A percentile compares a stretch with the other conserved stretches of the same genome.
Conservation (phyloP, 2,888 invertebrate genomes). For the Augiades crinisus region DNA sequence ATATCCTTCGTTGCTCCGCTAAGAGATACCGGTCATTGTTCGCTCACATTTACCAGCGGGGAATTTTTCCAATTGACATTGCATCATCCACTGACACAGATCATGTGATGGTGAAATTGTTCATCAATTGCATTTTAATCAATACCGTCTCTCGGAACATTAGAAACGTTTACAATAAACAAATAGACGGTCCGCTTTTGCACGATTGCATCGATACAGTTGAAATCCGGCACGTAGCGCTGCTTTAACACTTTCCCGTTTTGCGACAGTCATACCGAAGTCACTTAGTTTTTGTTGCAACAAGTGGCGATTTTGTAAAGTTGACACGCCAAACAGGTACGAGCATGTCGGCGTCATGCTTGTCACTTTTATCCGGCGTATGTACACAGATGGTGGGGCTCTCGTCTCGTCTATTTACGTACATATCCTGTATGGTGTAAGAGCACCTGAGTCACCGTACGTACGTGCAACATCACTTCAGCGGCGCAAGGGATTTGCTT, state of each 20-base stretch:
- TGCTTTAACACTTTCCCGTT: slow-evolving; percentile 9
- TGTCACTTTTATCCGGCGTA: slow-evolving; percentile 32
- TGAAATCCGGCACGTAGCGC: not conserved
- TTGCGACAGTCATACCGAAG: slow-evolving; percentile 3
- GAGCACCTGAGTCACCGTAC: slow-evolving; percentile 59
- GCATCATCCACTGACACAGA: slow-evolving; percentile 2
- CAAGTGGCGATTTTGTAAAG: slow-evolving; percentile 14
- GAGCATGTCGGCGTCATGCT: slow-evolving; percentile 29
- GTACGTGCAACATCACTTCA: slow-evolving; percentile 35
- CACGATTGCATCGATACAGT: slow-evolving; percentile 1
- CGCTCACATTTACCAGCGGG: not conserved
- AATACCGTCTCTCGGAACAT: not conserved
- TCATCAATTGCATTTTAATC: not conserved
- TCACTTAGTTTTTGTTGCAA: slow-evolving; percentile 10
- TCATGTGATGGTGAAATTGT: slow-evolving; percentile 2
- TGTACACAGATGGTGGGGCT: slow-evolving; percentile 59
- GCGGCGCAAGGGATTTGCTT: slow-evolving; percentile 27
- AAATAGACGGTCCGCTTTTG: not conserved
- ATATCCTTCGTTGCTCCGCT: slow-evolving; percentile 7
- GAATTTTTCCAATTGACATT: slow-evolving; percentile 1
- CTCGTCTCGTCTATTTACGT: slow-evolving; percentile 50
- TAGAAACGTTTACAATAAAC: slow-evolving; percentile 1
- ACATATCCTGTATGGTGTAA: slow-evolving; percentile 47
- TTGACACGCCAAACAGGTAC: slow-evolving; percentile 15
- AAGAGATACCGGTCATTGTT: slow-evolving; percentile 6